Base-by-base conservation (phyloP, 2,797 vertebrate species). In the Moxostoma hubbsi region DNA sequence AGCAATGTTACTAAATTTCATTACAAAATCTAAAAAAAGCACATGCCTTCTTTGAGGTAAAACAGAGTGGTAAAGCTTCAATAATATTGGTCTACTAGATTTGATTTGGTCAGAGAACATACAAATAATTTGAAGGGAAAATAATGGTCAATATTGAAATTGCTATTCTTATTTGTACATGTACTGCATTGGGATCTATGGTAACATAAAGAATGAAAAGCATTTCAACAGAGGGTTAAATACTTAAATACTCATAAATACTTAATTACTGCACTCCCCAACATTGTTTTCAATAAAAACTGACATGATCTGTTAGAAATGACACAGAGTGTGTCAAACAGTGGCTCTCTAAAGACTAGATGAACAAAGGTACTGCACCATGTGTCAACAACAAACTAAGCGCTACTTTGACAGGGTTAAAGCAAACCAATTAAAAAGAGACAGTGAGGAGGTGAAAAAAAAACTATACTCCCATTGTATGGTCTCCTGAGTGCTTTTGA, bases 351-450 rank as follows among this genome's bases (percentile, higher is more conserved):
- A 36, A 61, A 36, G 8, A 36, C 36, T 36, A 59, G 8, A 43
- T 75, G 70, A 77, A 80, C 36, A 66, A 71, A 64, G 13, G n/a
- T 50, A 59, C 15, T 1, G 5, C 15, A 53, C 18, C n/a, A 66
- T 47, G 45, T 46, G 55, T 54, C 70, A 57, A 45, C 12, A 66
- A 66, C 50, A 61, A 67, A 62, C 66, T 45, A 3, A 62, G 43
- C 15, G 9, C 45, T 59, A 47, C 6, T 72, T 46, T 72, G 62
- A 67, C 54, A 11, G 49, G 64, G 62, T 72, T 58, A 18, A 36
- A 75, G 64, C 24, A 43, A 77, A 77, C 81, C 51, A 80, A 76
- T 73, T 76, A 67, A 49, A 83, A 78, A 81, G 49, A 74, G 59
- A 72, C 7, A 57, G 65, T 46, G 16, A 63, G 2, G 36, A 36